Base-by-base conservation (phyloP, 2,113 vertebrate genomes). In the Indri indri region DNA sequence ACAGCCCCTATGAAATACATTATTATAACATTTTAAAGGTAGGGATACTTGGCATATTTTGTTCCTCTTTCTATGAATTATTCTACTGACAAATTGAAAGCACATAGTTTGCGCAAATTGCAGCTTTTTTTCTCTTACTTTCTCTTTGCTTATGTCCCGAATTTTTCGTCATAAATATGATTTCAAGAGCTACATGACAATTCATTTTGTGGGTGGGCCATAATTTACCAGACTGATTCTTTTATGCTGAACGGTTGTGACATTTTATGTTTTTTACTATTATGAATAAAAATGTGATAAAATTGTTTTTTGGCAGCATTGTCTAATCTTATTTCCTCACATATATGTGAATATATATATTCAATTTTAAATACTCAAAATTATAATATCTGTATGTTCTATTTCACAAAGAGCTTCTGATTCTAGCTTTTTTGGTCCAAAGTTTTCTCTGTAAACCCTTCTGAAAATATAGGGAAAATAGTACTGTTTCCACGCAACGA, bases 21-120 rank as follows among this genome's bases (percentile, higher is more conserved):
- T 88, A 61, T 86, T 45, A 59, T 79, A 57, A 81, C 47, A 10
- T 8, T 70, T 79, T 45, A 80, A 77, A 90, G 8, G 42, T 57
- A 61, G 85, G 45, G 32, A 27, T 70, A n/a, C 50, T 70, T 59
- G 5, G 22, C 12, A 16, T 32, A 37, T 50, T 89, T 95, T 20
- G 73, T 90, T 63, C 18, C 37, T 50, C 4, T 94, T 94, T 86
- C 68, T 94, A 34, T 66, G 47, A 84, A 54, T 42, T 88, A 6
- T 54, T 70, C 4, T 77, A 91, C 71, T 71, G 85, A 94, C 23
- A 81, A 82, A 18, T 88, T 90, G n/a, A 93, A 91, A 88, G 71
- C 2, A 70, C 30, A 34, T 71, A 52, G 17, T 79, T 47, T 70
- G n/a, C 3, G 40, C 37, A 92, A n/a, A 89, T 92, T 79, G 8